Base-by-base conservation (phyloP, 2,113 vertebrate genomes). In the Gobiocypris rarus region DNA sequence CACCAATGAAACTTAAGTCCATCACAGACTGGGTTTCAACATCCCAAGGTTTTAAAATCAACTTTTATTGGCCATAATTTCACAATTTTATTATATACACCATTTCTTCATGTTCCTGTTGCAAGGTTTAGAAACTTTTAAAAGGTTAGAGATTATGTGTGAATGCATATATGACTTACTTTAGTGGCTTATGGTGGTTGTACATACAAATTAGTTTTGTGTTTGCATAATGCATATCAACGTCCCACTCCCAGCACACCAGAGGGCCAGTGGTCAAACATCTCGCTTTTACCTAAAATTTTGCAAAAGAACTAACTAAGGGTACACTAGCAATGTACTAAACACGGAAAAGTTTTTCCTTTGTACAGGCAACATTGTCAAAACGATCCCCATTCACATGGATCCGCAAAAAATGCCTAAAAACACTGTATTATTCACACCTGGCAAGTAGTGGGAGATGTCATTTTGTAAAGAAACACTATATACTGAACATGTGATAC, bases 1-100 rank as follows among this genome's bases (percentile, higher is more conserved):
- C 93, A 22, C 94, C 95, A 41, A 92, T 95, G 90, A 94, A 94
- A 50, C 93, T 95, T 63, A 94, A 92, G 88, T 93, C 94, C 87
- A 91, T 95, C 73, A 41, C 90, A 8, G 93, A 94, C 86, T 95
- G 94, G 93, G 61, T 45, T 69, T 77, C 75, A 84, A 90, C 90
- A 65, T 89, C 89, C 0, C 83, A 91, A 89, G 93, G 94, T 95
- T 91, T 71, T 88, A 87, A 91, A 41, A 86, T 26, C 43, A 52
- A 26, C 31, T 75, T 48, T 65, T 19, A 75, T 38, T 24, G 9
- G n/a, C 34, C 45, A 34, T 63, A 48, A 34, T 75, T 14, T 24
- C 59, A 34, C 28, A 17, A 17, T 75, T 22, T 7, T 73, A 14
- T 26, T 45, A 26, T 45, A 45, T 24, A 71, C 52, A 43, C 4